Evolutionary conservation across 2,113 vertebrate genomes (phyloP), one percentile per base, ranked within the genome.

Genomic region (Gadus macrocephalus): DNA sequence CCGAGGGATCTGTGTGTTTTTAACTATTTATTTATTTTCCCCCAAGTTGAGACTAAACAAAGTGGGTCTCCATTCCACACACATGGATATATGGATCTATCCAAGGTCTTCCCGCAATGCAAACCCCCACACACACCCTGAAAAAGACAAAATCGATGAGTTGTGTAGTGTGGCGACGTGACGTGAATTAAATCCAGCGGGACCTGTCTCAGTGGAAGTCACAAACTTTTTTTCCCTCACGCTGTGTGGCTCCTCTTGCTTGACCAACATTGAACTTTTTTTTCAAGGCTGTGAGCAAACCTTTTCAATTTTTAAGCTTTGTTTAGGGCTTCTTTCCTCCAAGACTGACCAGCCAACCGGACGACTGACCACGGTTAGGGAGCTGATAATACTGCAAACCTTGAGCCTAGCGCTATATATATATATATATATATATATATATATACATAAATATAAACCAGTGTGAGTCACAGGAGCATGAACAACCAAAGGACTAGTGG

Each of bases 181-280:
- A 53, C 20, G 20, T 70, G 15, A 79, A 72, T 74, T 68, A 76
- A 75, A 79, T 81, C 77, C 83, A 70, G 35, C 17, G 60, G 76
- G 77, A 68, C 22, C 22, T 58, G 16, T 62, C 67, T 73, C 72
- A 72, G 55, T 63, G 69, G 72, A 67, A 49, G 25, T 49, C 42
- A 7, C 42, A 9, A 49, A 49, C 8, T 9, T 49, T 49, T 49
- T 14, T 49, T 14, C 42, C 42, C 42, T 14, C 42, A 38, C 72
- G 14, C 15, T 58, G 55, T 65, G 62, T 69, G 42, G 8, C 42
- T 49, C 81, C 74, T 76, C 76, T 73, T 76, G 38, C 81, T 71
- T 71, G 20, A 4, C 76, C 67, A 76, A 71, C 68, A 60, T 55
- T 53, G 76, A 69, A 64, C 68, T 70, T 77, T 75, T 56, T 56